These are phyloP conservation scores for Numenius phaeopus DNA, from an alignment of 2,797 vertebrate species.

Conservation along the genomic window DNA sequence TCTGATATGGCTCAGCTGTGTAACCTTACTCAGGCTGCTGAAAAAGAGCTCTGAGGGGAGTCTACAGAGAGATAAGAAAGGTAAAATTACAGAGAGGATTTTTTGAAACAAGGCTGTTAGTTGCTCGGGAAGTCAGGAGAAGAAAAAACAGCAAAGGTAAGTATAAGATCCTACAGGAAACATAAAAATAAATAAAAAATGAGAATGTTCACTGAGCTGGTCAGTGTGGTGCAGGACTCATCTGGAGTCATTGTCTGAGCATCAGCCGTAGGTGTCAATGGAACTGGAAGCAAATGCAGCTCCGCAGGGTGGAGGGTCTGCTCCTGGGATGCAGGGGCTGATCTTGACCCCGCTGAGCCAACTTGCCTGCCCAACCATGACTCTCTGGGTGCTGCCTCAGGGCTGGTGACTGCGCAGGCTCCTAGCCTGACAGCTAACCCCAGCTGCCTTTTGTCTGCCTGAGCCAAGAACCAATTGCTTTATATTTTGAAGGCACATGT, in stretches of 20 bases:
- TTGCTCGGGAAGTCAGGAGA: background rate
- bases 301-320: background rate
- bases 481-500: background rate
- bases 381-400: background rate
- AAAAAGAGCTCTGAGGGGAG: background rate
- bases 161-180: background rate
- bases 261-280: background rate
- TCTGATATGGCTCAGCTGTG: background rate
- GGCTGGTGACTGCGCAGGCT: background rate
- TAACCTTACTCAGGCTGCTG: background rate
- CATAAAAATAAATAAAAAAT: background rate
- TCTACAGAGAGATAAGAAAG: background rate
- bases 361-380: background rate
- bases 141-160: background rate
- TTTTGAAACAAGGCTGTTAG: background rate
- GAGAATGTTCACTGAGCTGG: rapidly evolving
- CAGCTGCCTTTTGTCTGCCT: background rate
- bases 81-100: background rate
- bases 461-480: background rate
- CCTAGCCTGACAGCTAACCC: background rate
- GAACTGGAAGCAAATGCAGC: background rate
- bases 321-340: rapidly evolving
- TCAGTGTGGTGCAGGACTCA: background rate
- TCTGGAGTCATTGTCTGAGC: background rate
- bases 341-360: background rate